Evolutionary conservation across 2,797 vertebrate species (phyloP).

Genomic region (Falco biarmicus): DNA sequence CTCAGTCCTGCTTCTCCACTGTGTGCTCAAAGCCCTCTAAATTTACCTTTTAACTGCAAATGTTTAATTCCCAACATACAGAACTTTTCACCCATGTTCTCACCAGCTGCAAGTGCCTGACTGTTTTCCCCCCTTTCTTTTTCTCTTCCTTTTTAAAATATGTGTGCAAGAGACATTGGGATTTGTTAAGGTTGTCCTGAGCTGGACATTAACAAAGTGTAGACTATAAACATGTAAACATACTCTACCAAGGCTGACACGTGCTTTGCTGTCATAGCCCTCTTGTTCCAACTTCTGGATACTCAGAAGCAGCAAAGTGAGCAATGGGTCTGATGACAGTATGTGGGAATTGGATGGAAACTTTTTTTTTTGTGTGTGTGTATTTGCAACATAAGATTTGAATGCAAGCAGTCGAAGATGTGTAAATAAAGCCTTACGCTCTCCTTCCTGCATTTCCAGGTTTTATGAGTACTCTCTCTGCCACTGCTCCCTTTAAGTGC

Average conservation of each 20-base stretch:
- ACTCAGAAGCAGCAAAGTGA: neutral
- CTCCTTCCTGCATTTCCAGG: neutral
- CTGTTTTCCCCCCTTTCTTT: accelerated
- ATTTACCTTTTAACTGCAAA: neutral
- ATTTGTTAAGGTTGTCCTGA: neutral
- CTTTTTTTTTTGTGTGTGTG: neutral
- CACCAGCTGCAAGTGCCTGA: neutral
- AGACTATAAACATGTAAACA: neutral
- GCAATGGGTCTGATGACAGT: neutral
- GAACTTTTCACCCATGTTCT: neutral
- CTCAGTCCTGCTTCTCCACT: neutral
- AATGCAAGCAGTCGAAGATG: neutral
- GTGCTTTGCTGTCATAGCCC: neutral
- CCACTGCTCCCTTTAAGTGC: neutral
- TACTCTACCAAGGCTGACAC: neutral
- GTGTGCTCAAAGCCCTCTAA: neutral
- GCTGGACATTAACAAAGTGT: neutral
- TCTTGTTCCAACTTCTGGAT: neutral
- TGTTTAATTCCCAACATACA: neutral
- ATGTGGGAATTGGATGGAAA: neutral
- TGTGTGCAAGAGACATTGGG: neutral
- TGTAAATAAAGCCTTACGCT: neutral
- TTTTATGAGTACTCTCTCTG: neutral
- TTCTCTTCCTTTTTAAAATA: neutral
- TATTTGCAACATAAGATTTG: neutral